A percentile compares a stretch with the other conserved stretches of the same genome.
Conservation (phyloP, 2,113 vertebrate genomes). For the Cnemophilus loriae region DNA sequence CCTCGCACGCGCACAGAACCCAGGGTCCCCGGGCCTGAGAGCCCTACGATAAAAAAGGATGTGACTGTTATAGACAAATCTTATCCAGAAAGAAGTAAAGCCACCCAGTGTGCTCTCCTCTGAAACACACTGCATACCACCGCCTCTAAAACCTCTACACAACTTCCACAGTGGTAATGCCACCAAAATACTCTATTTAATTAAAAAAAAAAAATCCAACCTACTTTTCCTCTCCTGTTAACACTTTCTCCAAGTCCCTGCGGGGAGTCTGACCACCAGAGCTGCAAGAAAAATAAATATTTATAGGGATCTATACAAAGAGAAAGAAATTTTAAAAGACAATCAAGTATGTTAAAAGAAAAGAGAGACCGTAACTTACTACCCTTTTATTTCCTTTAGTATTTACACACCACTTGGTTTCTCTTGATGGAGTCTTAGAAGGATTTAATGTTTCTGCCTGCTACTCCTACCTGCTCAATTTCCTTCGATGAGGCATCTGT, state of each 20-base stretch:
- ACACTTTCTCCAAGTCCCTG: conserved; percentile 94
- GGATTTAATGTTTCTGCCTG: background rate
- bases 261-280: conserved; percentile 96
- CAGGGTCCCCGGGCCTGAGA: conserved; percentile 91
- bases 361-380: background rate
- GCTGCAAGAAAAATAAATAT: conserved; percentile 62
- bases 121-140: background rate
- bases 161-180: background rate
- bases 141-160: background rate
- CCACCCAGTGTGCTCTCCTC: background rate
- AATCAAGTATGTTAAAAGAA: background rate
- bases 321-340: background rate
- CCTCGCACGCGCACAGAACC: conserved; percentile 92
- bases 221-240: conserved; percentile 97
- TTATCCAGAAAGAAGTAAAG: background rate
- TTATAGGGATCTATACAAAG: background rate
- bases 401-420: background rate
- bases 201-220: background rate
- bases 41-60: conserved; percentile 72
- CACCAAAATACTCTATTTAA: background rate
- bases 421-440: background rate
- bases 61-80: background rate
- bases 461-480: conserved; percentile 82
- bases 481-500: conserved; percentile 92
- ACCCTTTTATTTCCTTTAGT: background rate